phyloP scores from a whole-genome alignment of 2,888 invertebrate genomes.

The Geophilus truncorum region DNA sequence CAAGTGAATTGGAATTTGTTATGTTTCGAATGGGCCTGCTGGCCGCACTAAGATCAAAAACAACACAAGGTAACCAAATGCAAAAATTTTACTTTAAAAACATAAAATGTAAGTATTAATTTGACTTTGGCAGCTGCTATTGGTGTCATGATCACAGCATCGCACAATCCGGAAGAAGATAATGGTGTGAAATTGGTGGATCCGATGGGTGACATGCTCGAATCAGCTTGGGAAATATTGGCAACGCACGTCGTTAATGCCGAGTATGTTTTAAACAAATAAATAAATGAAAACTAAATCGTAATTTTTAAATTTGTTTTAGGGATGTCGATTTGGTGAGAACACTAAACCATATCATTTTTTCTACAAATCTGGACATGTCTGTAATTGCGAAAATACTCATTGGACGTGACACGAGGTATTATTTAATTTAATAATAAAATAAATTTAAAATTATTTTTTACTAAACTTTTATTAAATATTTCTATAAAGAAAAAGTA shows the following conservation, averaged over 20 bases:
- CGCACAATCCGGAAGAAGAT: slow-evolving; percentile 93
- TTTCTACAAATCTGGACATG: slow-evolving; percentile 67
- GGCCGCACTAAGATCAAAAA: slow-evolving; percentile 79
- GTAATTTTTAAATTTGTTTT: background rate
- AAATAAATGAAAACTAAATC: background rate
- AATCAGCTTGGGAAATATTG: slow-evolving; percentile 80
- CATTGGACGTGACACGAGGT: slow-evolving; percentile 56
- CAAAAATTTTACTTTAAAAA: background rate
- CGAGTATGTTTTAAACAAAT: slow-evolving; percentile 52
- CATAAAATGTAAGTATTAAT: background rate
- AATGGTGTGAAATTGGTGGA: slow-evolving; percentile 97
- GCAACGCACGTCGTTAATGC: slow-evolving; percentile 85
- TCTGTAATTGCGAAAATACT: slow-evolving; percentile 66
- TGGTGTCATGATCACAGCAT: slow-evolving; percentile 99
- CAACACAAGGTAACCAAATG: slow-evolving; percentile 61
- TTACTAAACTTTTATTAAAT: background rate
- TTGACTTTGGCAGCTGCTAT: slow-evolving; percentile 54
- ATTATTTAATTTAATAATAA: background rate
- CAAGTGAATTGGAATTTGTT: slow-evolving; percentile 77
- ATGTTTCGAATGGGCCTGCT: slow-evolving; percentile 91
- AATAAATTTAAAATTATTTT: background rate
- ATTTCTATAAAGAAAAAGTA: slow-evolving; percentile 63
- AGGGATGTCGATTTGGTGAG: slow-evolving; percentile 64
- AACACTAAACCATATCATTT: slow-evolving; percentile 64
- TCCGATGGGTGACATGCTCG: slow-evolving; percentile 94